Conservation (phyloP, 1,140 invertebrate genomes). For the Dendroctonus valens region DNA sequence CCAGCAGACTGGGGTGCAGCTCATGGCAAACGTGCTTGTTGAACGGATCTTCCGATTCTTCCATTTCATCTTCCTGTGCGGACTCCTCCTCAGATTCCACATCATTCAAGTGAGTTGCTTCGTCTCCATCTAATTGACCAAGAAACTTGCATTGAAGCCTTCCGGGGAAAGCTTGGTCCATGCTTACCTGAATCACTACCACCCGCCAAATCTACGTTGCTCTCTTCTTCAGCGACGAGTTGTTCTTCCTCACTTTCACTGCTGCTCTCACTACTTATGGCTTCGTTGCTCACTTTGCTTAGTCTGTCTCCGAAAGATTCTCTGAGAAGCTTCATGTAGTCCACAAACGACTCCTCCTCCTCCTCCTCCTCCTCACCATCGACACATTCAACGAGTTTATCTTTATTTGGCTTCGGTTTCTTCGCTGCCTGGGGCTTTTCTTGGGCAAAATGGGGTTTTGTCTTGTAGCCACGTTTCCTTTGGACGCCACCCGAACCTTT, state of each 20-base stretch:
- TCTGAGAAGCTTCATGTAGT: conserved; percentile 57
- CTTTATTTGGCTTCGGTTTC: conserved; percentile 22
- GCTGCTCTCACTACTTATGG: conserved; percentile 43
- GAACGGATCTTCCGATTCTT: conserved; percentile 59
- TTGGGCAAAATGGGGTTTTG: conserved; percentile 6
- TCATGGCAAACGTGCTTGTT: conserved; percentile 63
- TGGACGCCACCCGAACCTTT: conserved; percentile 24
- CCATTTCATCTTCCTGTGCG: conserved; percentile 45
- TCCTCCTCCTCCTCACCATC: conserved; percentile 35
- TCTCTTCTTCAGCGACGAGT: neutral
- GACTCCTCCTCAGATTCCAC: conserved; percentile 46
- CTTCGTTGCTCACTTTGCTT: conserved; percentile 36
- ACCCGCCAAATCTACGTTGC: neutral
- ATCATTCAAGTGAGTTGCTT: conserved; percentile 2
- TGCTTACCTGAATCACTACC: neutral
- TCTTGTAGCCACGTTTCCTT: conserved; percentile 24
- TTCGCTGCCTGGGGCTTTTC: conserved; percentile 5
- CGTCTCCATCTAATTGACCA: conserved; percentile 29
- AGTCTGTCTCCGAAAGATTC: conserved; percentile 54
- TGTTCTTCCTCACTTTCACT: conserved; percentile 39
- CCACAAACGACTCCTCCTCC: conserved; percentile 40
- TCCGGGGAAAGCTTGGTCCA: conserved; percentile 9
- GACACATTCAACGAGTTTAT: conserved; percentile 24
- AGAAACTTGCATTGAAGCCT: conserved; percentile 40
- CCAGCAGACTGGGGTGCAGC: conserved; percentile 58